Evolutionary conservation across 1,140 invertebrate genomes (phyloP).

Genomic region (Monochamus saltuarius): DNA sequence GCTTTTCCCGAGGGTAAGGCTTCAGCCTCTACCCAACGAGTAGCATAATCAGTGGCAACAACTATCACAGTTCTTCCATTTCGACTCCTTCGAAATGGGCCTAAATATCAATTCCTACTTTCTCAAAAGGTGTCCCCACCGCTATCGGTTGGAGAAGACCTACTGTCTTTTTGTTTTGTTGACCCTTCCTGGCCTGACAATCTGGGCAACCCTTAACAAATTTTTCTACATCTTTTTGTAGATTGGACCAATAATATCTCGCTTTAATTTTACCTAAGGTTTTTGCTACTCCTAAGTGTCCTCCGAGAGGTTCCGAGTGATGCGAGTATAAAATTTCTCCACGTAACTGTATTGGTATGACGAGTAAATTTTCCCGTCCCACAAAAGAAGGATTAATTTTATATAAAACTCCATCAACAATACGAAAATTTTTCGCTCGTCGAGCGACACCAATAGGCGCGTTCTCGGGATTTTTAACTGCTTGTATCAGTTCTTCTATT

Average conservation of each 20-base stretch:
- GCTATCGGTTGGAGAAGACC: conserved; percentile 31
- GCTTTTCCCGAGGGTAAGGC: conserved; percentile 29
- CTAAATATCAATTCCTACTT: conserved; percentile 33
- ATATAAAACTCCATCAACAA: conserved; percentile 20
- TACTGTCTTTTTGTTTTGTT: conserved; percentile 20
- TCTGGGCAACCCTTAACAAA: conserved; percentile 36
- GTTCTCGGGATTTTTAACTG: too few species aligned
- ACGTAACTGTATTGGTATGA: conserved; percentile 21
- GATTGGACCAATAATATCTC: conserved; percentile 29
- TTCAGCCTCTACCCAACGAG: conserved; percentile 31
- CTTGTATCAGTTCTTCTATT: too few species aligned
- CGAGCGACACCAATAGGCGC: conserved; percentile 4
- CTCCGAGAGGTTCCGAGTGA: conserved; percentile 23
- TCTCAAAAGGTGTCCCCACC: conserved; percentile 4
- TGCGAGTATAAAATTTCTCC: conserved; percentile 19
- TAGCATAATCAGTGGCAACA: conserved; percentile 37
- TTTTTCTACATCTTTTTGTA: conserved; percentile 34
- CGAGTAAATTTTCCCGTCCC: conserved; percentile 21
- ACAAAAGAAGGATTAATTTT: conserved; percentile 5
- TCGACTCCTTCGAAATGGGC: conserved; percentile 28
- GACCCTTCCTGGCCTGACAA: conserved; percentile 22
- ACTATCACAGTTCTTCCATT: conserved; percentile 30
- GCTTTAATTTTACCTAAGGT: conserved; percentile 28
- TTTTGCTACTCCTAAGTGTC: conserved; percentile 29
- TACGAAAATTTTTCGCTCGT: conserved; percentile 23